A percentile compares a stretch with the other conserved stretches of the same genome.
Conservation (phyloP, 2,113 vertebrate species). For the Triplophysa rosa region DNA sequence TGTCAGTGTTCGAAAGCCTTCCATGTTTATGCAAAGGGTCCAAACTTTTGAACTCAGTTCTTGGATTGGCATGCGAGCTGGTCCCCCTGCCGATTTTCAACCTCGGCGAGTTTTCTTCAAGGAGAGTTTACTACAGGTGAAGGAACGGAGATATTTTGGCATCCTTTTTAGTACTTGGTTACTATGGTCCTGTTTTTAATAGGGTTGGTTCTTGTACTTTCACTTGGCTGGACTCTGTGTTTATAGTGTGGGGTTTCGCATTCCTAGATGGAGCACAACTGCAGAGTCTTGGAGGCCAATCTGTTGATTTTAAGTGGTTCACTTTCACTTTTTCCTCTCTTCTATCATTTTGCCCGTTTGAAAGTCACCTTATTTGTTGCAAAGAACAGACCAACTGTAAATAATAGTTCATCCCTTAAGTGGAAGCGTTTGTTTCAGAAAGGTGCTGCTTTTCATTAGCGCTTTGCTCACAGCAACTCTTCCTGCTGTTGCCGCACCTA, state of each 20-base stretch:
- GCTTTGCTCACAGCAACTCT: conserved; percentile 38
- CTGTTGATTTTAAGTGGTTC: conserved; percentile 62
- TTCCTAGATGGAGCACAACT: conserved; percentile 67
- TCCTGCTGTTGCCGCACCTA: conserved; percentile 41
- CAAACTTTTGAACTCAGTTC: conserved; percentile 58
- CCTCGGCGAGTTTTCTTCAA: conserved; percentile 37
- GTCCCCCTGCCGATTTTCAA: conserved; percentile 52
- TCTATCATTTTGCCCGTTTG: conserved; percentile 1
- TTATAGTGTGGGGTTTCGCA: conserved; percentile 65
- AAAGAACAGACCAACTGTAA: conserved; percentile 1
- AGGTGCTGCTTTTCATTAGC: conserved; percentile 51
- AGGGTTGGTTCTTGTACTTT: conserved; percentile 51
- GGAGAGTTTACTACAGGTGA: conserved; percentile 58
- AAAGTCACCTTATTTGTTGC: neutral
- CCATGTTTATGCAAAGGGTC: conserved; percentile 67
- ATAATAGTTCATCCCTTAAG: conserved; percentile 12
- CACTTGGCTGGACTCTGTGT: conserved; percentile 59
- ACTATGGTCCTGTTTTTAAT: conserved; percentile 46
- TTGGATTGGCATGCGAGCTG: conserved; percentile 66
- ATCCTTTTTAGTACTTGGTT: conserved; percentile 46
- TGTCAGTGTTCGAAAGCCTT: conserved; percentile 62
- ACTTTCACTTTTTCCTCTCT: conserved; percentile 26
- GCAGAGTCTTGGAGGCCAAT: conserved; percentile 47
- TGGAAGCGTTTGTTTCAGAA: conserved; percentile 24
- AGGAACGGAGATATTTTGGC: conserved; percentile 49